Base-by-base conservation (phyloP, 1,140 invertebrate genomes). In the Oppia nitens region DNA sequence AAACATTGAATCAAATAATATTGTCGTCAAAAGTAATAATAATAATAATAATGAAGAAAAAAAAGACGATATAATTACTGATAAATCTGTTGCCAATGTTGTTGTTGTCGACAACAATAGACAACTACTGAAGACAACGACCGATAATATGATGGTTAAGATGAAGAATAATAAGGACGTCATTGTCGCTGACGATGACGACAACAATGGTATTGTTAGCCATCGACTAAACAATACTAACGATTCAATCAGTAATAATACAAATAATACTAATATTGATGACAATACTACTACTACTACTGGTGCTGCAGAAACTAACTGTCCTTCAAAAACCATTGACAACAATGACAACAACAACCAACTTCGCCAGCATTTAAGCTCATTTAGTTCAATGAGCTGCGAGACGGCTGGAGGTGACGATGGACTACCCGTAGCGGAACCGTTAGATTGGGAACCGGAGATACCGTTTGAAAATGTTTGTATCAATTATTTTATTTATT, bases 391-490 rank as follows among this genome's bases (percentile, higher is more conserved):
- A 11, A 54, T 57, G 26, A 62, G 50, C 56, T 60, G 81, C 0
- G 85, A 88, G 12, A n/a, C n/a, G n/a, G n/a, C n/a, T n/a, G n/a
- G n/a, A n/a, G n/a, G n/a, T n/a, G 85, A 87, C 32, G 84, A 87
- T 62, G 76, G 77, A 47, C 82, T 79, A 1, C 79, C 81, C 0
- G 84, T 88, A 63, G 90, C 86, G 86, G 88, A 80, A 23, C 85
- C 87, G 0, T n/a, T n/a, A 9, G 84, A 88, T 63, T 91, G 86
- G 86, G 88, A 80, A 23, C 85, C 87, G 0, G 87, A 91, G 73
- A 88, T 89, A 68, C 87, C 87, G 1, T 92, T 92, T 67, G 83
- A 85, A 75, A 88, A 88, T 72, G 87, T 90, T 74, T 72, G 76
- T 47, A 26, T 12, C 23, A 12, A 32, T 32, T 17, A 1, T 9